These are phyloP conservation scores for Oophaga sylvatica DNA, from an alignment of 2,797 vertebrate species.

Conservation along the genomic window DNA sequence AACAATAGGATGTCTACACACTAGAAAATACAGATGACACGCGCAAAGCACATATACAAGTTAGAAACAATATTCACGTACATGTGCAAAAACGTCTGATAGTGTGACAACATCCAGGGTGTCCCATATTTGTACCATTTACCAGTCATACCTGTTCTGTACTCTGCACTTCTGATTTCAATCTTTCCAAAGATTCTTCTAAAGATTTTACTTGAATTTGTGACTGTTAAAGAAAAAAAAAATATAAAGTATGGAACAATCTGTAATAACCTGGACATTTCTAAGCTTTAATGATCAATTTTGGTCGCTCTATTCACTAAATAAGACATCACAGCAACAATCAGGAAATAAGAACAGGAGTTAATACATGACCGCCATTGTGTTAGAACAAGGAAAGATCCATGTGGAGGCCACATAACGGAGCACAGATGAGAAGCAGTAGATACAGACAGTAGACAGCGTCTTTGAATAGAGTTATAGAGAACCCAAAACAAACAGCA, in stretches of 20 bases:
- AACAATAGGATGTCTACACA: background rate
- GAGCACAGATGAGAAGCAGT: background rate
- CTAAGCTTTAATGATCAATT: background rate
- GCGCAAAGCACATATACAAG: background rate
- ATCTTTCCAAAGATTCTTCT: conserved; percentile 74
- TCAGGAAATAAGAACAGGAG: too few species aligned
- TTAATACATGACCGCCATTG: background rate
- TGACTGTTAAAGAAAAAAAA: conserved; percentile 73
- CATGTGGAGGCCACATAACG: background rate
- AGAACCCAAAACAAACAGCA: too few species aligned
- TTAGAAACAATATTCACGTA: background rate
- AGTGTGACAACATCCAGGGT: background rate
- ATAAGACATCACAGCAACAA: too few species aligned
- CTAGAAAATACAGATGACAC: background rate
- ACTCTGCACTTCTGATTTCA: conserved; percentile 81
- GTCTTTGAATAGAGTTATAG: background rate
- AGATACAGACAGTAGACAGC: background rate
- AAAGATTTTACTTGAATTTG: conserved; percentile 78
- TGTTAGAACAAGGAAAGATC: background rate
- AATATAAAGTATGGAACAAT: background rate
- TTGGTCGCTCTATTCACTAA: too few species aligned
- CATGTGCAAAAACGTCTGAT: background rate
- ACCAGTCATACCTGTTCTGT: conserved; percentile 78
- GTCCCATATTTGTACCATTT: background rate
- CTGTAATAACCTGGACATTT: background rate